phyloP scores from a whole-genome alignment of 2,888 invertebrate species.

The Philereme transversata region DNA sequence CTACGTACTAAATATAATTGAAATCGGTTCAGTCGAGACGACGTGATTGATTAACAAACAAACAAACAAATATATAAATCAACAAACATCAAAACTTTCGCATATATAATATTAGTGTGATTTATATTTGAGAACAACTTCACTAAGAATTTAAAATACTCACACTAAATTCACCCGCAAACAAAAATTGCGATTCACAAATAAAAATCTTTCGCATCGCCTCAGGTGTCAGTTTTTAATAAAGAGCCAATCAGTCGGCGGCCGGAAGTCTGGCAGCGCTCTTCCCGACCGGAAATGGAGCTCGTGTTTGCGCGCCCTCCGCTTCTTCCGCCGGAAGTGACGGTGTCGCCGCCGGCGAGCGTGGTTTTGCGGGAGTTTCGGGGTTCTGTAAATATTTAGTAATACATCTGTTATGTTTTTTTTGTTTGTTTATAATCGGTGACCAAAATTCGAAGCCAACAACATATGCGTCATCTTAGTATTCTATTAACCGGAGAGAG shows the following conservation, averaged over 20 bases:
- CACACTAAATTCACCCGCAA: background rate
- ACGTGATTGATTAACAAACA: too few relatives aligned
- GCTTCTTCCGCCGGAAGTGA: conserved; percentile 60
- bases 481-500: too few relatives aligned
- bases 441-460: too few relatives aligned
- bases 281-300: conserved; percentile 80
- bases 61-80: too few relatives aligned
- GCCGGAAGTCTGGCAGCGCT: conserved; percentile 71
- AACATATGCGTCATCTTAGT: too few relatives aligned
- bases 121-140: background rate
- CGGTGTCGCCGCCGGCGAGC: conserved; percentile 59
- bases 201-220: conserved; percentile 51
- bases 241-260: conserved; percentile 79
- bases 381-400: conserved; percentile 18
- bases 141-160: background rate
- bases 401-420: too few relatives aligned
- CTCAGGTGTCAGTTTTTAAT: conserved; percentile 83
- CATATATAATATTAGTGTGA: background rate
- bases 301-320: conserved; percentile 75
- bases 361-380: conserved; percentile 30
- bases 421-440: too few relatives aligned
- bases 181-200: conserved; percentile 8
- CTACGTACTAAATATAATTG: too few relatives aligned
- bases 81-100: too few relatives aligned
- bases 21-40: too few relatives aligned